Conservation (phyloP, 1,140 invertebrate species). For the Diploscapter pachys region DNA sequence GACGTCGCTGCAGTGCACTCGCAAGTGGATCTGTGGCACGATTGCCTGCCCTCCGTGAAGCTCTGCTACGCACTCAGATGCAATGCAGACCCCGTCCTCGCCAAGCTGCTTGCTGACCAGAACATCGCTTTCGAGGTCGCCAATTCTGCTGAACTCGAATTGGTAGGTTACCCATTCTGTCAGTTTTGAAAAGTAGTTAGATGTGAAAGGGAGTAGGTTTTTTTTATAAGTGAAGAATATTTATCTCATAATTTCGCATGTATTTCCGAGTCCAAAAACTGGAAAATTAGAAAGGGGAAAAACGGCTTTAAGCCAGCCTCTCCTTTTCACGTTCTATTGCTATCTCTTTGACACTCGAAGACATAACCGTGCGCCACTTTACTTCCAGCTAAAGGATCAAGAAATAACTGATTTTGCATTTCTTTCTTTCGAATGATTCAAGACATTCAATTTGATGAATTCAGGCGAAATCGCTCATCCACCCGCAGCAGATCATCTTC, state of each 20-base stretch:
- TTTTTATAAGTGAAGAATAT: neutral
- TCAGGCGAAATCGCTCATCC: slow-evolving; percentile 1
- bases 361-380: too few relatives aligned
- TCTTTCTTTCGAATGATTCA: neutral
- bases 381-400: too few relatives aligned
- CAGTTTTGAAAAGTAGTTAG: neutral
- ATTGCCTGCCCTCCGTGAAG: slow-evolving; percentile 78
- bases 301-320: too few relatives aligned
- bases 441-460: neutral
- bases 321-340: too few relatives aligned
- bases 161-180: neutral
- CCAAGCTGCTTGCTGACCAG: slow-evolving; percentile 78
- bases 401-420: neutral
- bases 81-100: slow-evolving; percentile 78
- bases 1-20: slow-evolving; percentile 82
- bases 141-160: slow-evolving; percentile 9
- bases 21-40: slow-evolving; percentile 79
- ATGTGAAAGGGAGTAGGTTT: neutral
- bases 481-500: slow-evolving; percentile 10
- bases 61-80: slow-evolving; percentile 96
- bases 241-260: neutral
- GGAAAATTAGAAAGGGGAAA: too few relatives aligned
- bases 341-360: too few relatives aligned
- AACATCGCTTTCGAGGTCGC: slow-evolving; percentile 77
- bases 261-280: neutral